phyloP scores from a whole-genome alignment of 35 echinoderm and acorn worm genomes.

The Diadema setosum region DNA sequence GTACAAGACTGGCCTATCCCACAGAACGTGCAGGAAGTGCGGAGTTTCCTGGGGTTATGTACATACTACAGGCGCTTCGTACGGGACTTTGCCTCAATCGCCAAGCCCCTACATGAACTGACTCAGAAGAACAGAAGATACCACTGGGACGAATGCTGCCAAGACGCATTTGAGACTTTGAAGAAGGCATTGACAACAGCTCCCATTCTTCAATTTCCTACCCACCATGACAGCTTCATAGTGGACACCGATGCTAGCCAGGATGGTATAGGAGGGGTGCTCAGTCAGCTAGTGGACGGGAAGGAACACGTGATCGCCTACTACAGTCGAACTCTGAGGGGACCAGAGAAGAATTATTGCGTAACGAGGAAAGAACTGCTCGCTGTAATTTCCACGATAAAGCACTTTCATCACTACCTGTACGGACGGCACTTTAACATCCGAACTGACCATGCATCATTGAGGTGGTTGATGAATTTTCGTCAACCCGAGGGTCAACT shows the following conservation, averaged over 20 bases:
- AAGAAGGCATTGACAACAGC: conserved; percentile 9
- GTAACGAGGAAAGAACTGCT: conserved; percentile 40
- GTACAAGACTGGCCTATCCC: conserved; percentile 44
- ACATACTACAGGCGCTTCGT: conserved; percentile 57
- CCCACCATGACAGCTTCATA: background rate
- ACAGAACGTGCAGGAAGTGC: background rate
- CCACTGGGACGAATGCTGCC: conserved; percentile 4
- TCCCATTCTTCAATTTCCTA: conserved; percentile 32
- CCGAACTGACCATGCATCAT: conserved; percentile 51
- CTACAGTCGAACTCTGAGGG: conserved; percentile 17
- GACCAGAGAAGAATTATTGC: conserved; percentile 47
- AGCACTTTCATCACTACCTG: conserved; percentile 58
- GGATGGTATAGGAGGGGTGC: conserved; percentile 17
- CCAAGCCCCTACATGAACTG: conserved; percentile 26
- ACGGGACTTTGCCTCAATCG: conserved; percentile 34
- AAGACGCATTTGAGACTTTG: conserved; percentile 29
- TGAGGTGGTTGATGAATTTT: conserved; percentile 37
- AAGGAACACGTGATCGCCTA: conserved; percentile 43
- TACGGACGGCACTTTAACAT: conserved; percentile 27
- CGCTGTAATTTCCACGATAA: conserved; percentile 24
- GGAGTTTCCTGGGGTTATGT: conserved; percentile 51
- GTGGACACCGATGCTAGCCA: conserved; percentile 58
- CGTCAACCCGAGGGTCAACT: conserved; percentile 11
- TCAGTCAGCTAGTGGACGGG: conserved; percentile 49
- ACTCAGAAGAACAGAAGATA: conserved; percentile 23